Evolutionary conservation across 2,888 invertebrate species (phyloP).

Genomic region (Copidosoma aretas): DNA sequence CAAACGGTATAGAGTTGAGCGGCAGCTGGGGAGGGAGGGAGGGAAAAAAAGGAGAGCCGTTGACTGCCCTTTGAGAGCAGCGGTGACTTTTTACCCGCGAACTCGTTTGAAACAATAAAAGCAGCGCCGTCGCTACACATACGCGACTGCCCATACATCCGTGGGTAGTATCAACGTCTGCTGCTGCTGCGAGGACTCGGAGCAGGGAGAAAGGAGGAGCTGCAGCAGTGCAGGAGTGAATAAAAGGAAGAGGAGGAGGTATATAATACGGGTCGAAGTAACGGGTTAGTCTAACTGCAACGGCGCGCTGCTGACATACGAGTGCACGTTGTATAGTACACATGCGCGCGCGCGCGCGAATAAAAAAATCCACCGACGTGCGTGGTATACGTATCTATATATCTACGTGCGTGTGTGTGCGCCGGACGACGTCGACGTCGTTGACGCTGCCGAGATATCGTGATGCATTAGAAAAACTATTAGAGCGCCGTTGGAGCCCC

Average conservation of each 20-base stretch:
- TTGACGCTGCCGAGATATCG: neutral
- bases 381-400: neutral
- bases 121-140: neutral
- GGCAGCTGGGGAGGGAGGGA: constrained; percentile 1
- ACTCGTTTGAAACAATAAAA: neutral
- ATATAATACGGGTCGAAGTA: neutral
- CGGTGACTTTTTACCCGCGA: constrained; percentile 21
- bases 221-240: too few species aligned
- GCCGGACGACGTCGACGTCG: neutral
- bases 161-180: too few species aligned
- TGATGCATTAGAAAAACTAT: constrained; percentile 21
- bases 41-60: neutral
- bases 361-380: neutral
- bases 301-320: neutral
- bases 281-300: neutral
- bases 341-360: too few species aligned
- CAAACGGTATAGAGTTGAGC: neutral
- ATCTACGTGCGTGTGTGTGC: neutral
- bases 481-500: constrained; percentile 17
- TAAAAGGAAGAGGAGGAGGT: too few species aligned
- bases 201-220: too few species aligned
- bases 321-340: too few species aligned
- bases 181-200: too few species aligned
- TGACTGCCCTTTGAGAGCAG: constrained; percentile 25
- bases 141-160: neutral